A percentile compares a stretch with the other conserved stretches of the same genome.
These are phyloP conservation scores for Liasis olivaceus DNA, from an alignment of 2,797 vertebrate species.

Conservation along the genomic window DNA sequence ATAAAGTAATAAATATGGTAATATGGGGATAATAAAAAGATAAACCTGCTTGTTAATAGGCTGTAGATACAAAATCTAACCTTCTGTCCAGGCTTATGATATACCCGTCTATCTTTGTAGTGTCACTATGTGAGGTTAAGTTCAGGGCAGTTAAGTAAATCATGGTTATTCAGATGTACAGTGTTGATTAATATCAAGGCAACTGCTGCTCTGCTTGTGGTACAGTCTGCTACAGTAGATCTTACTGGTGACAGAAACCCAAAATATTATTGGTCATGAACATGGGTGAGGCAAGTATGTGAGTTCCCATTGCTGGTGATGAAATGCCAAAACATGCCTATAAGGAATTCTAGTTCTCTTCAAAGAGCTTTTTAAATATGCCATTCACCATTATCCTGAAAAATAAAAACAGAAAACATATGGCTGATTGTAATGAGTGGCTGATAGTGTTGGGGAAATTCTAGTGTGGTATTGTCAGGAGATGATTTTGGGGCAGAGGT, in stretches of 20 bases:
- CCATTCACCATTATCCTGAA: background rate
- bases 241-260: background rate
- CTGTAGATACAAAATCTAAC: constrained; percentile 72
- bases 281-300: background rate
- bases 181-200: background rate
- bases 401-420: background rate
- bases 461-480: background rate
- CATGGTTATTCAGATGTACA: constrained; percentile 22
- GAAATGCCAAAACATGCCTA: background rate
- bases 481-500: background rate
- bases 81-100: constrained; percentile 60
- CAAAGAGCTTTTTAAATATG: background rate
- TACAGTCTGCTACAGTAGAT: constrained; percentile 2
- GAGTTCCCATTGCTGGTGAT: background rate
- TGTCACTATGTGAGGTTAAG: constrained; percentile 48
- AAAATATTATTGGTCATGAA: background rate
- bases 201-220: background rate
- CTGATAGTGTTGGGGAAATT: background rate
- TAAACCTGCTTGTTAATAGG: constrained; percentile 71
- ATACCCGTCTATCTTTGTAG: constrained; percentile 52
- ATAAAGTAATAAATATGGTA: constrained; percentile 68
- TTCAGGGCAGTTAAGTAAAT: constrained; percentile 41
- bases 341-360: background rate
- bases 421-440: background rate
- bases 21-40: constrained; percentile 70